phyloP scores from a whole-genome alignment of 1,140 invertebrate genomes.

The Drosophila pallidifrons region DNA sequence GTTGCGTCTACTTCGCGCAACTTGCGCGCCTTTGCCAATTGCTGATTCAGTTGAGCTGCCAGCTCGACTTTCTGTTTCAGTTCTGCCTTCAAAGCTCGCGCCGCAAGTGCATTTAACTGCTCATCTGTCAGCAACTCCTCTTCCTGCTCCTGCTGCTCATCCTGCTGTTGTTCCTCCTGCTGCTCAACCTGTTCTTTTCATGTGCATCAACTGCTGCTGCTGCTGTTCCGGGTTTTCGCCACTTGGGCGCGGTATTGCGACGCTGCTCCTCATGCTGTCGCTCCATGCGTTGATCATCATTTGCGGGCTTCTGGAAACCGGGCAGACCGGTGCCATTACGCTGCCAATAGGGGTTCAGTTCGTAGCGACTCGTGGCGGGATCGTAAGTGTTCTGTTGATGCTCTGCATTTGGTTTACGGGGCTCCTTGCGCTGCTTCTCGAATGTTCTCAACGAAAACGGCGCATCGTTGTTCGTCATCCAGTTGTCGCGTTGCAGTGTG shows the following conservation, averaged over 20 bases:
- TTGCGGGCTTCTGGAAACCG: slow-evolving; percentile 86
- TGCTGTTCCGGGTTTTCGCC: not conserved
- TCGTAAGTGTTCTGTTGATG: slow-evolving; percentile 88
- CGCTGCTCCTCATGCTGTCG: too few relatives aligned
- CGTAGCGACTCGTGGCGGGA: slow-evolving; percentile 90
- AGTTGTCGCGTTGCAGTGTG: slow-evolving; percentile 85
- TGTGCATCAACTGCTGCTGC: slow-evolving; percentile 62
- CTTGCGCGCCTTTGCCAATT: slow-evolving; percentile 90
- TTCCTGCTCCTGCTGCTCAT: slow-evolving; percentile 63
- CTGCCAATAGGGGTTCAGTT: slow-evolving; percentile 98
- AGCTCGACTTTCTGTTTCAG: slow-evolving; percentile 92
- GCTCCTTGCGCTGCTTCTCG: slow-evolving; percentile 84
- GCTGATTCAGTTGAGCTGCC: slow-evolving; percentile 89
- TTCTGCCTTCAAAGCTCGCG: slow-evolving; percentile 96
- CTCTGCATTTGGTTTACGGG: slow-evolving; percentile 82
- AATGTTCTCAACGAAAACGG: slow-evolving; percentile 85
- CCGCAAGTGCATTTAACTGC: slow-evolving; percentile 94
- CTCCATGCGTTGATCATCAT: slow-evolving; percentile 27
- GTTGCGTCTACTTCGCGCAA: slow-evolving; percentile 35
- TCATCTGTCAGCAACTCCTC: slow-evolving; percentile 87
- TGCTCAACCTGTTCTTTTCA: not conserved
- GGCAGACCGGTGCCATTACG: slow-evolving; percentile 93
- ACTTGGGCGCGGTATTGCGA: not conserved
- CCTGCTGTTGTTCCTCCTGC: not conserved
- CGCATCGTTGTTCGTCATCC: slow-evolving; percentile 86